A percentile compares a stretch with the other conserved stretches of the same genome.
Evolutionary conservation across 2,888 invertebrate genomes (phyloP).

Genomic region (Odontocerum albicorne): DNA sequence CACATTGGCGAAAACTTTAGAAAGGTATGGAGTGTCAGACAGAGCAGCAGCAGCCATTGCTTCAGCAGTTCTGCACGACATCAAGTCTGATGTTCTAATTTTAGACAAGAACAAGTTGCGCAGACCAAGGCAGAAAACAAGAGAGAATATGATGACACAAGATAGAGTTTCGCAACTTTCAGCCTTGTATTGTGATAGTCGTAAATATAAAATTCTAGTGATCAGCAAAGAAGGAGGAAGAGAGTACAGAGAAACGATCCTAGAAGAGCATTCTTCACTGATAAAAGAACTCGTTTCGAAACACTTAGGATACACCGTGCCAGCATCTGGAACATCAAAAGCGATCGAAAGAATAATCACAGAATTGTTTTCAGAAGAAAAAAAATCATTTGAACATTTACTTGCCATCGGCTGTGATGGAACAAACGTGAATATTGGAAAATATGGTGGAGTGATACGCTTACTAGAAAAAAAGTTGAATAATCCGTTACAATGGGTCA

Average conservation of each 20-base stretch:
- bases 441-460: slow-evolving; percentile 36
- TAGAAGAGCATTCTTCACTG: slow-evolving; percentile 27
- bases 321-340: too few relatives aligned
- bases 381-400: slow-evolving; percentile 28
- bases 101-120: too few relatives aligned
- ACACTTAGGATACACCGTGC: slow-evolving; percentile 20
- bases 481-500: slow-evolving; percentile 37
- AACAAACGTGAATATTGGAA: slow-evolving; percentile 37
- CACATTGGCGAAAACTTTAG: not conserved
- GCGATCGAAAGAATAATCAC: not conserved
- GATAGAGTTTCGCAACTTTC: too few relatives aligned
- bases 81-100: too few relatives aligned
- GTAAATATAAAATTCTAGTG: slow-evolving; percentile 33
- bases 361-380: slow-evolving; percentile 18
- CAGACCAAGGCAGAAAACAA: too few relatives aligned
- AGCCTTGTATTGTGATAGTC: slow-evolving; percentile 31
- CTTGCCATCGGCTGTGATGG: slow-evolving; percentile 37
- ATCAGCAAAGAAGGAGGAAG: slow-evolving; percentile 15
- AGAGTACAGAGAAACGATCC: too few relatives aligned
- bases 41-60: too few relatives aligned
- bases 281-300: slow-evolving; percentile 25
- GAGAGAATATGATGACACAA: too few relatives aligned
- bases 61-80: too few relatives aligned
- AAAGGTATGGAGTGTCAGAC: not conserved
- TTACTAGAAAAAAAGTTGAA: slow-evolving; percentile 35